These are phyloP conservation scores for Vulpes lagopus DNA, from an alignment of 2,113 vertebrate species.

Conservation along the genomic window DNA sequence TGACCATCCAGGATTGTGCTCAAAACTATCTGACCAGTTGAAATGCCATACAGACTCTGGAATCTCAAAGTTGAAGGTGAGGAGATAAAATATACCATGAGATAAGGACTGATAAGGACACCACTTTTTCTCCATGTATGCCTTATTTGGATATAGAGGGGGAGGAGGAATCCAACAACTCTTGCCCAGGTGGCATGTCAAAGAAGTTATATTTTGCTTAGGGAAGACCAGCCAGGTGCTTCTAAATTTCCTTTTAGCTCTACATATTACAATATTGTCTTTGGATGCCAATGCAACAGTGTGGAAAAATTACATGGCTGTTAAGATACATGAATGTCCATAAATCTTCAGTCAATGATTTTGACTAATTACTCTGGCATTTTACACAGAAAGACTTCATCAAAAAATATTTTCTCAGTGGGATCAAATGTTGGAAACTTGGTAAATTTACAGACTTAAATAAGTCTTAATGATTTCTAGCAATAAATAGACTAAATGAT, in stretches of 20 bases:
- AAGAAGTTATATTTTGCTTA: not conserved
- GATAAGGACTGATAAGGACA: not conserved
- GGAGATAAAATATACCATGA: not conserved
- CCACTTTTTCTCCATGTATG: not conserved
- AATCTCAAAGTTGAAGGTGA: not conserved
- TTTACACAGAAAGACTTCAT: slow-evolving; percentile 1
- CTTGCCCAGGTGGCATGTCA: not conserved
- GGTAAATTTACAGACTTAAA: slow-evolving; percentile 23
- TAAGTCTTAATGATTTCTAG: not conserved
- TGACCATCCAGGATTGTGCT: not conserved
- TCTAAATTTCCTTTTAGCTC: not conserved
- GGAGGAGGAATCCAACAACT: not conserved
- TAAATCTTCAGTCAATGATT: not conserved
- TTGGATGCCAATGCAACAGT: not conserved
- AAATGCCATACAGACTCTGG: not conserved
- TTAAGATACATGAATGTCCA: not conserved
- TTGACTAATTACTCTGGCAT: not conserved
- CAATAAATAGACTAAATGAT: slow-evolving; percentile 27
- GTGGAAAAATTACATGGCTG: not conserved
- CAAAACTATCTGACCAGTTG: not conserved
- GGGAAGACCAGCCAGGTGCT: not conserved
- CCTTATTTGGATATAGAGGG: not conserved
- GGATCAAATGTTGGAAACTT: not conserved
- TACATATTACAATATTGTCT: not conserved
- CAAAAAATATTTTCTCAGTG: slow-evolving; percentile 3